Percentiles rank a stretch among this genome's conserved stretches.
These are phyloP conservation scores for Watersipora subatra DNA, from an alignment of 1,140 invertebrate genomes.

Conservation along the genomic window DNA sequence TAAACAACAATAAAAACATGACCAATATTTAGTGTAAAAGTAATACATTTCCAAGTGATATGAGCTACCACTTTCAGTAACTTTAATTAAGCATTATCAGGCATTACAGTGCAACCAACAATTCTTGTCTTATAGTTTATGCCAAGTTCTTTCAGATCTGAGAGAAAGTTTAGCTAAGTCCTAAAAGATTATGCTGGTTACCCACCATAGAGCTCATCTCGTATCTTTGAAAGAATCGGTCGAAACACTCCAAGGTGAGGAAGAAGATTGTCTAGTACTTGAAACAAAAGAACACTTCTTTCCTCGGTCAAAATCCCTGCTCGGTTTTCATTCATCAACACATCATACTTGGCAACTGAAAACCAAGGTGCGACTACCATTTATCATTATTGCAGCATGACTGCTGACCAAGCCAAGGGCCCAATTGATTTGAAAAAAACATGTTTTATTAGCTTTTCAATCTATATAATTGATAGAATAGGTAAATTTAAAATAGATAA, in stretches of 20 bases:
- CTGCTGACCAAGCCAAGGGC: no score
- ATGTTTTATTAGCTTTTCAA: not conserved
- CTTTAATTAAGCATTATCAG: no score
- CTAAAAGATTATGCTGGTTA: not conserved
- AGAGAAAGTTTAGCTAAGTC: not conserved
- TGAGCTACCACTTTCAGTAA: no score
- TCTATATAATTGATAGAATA: not conserved
- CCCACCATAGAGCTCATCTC: conserved; percentile 33
- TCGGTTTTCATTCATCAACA: conserved; percentile 22
- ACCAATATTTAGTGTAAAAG: no score
- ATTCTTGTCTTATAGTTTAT: no score
- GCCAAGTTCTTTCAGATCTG: no score
- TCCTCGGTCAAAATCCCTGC: conserved; percentile 22
- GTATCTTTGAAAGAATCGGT: conserved; percentile 23
- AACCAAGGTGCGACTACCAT: no score
- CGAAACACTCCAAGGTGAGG: conserved; percentile 33
- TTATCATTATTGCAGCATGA: no score
- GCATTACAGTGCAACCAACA: no score
- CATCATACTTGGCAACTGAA: conserved; percentile 30
- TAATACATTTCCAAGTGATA: no score
- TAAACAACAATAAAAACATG: no score
- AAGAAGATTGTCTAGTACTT: conserved; percentile 30
- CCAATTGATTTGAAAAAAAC: no score
- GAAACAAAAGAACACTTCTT: conserved; percentile 25
- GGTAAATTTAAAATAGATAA: not conserved